Conservation (phyloP, 2,797 vertebrate species). For the Liasis olivaceus region DNA sequence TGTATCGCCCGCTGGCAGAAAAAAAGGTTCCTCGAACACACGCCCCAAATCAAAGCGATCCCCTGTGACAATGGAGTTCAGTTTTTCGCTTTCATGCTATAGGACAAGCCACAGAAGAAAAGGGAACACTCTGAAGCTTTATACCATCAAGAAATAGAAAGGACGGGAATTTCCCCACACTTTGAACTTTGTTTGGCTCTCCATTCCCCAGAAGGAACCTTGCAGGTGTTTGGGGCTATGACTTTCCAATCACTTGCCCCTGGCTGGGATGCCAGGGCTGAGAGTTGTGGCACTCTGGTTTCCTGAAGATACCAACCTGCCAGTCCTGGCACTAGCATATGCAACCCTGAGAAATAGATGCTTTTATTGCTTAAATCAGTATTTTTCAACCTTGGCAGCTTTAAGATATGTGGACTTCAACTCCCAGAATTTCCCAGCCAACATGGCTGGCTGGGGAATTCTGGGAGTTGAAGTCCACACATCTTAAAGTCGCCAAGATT, state of each 20-base stretch:
- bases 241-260: not conserved
- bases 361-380: not conserved
- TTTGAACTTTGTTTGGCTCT: not conserved
- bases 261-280: not conserved
- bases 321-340: not conserved
- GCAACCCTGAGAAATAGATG: not conserved
- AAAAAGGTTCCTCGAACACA: conserved; percentile 12
- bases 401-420: not conserved
- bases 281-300: not conserved
- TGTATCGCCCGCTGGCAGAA: conserved; percentile 37
- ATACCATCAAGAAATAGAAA: not conserved
- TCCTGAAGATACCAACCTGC: not conserved
- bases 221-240: not conserved
- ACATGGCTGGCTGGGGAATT: not conserved
- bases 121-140: not conserved
- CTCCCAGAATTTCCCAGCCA: not conserved
- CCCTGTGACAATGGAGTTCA: conserved; percentile 31
- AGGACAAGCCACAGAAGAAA: not conserved
- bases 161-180: not conserved
- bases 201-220: not conserved
- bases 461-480: no score
- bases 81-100: not conserved
- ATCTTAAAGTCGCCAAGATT: not conserved
- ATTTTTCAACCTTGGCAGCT: not conserved
- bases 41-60: conserved; percentile 57